Base-by-base conservation (phyloP, 2,113 vertebrate genomes). In the Eptesicus fuscus region DNA sequence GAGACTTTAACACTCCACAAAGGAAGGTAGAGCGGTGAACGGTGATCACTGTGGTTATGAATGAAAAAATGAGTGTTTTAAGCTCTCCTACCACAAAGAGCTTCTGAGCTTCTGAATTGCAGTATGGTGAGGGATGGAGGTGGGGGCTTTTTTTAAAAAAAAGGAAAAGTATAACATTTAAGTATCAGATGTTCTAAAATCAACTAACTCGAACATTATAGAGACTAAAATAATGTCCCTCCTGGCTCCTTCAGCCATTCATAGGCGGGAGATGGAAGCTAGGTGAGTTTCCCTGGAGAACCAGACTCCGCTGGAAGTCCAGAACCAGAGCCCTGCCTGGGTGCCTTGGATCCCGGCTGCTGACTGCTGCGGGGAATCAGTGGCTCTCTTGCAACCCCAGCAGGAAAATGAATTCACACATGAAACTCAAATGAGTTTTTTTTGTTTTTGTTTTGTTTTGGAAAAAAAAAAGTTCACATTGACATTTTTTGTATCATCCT, bases 381-480 rank as follows among this genome's bases (percentile, higher is more conserved):
- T 96, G 98, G 76, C 77, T 96, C 77, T 96, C 92, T 90, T 82
- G 76, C 96, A 97, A 93, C 30, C n/a, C 79, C 80, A 93, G 67
- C 95, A 83, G 71, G 83, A 89, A 96, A 91, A 95, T 94, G 93
- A 97, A 97, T 87, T 85, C 49, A 42, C 56, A 78, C 37, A 5
- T 91, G 95, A 92, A 96, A 90, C 56, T 93, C 37, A 96, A 95
- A 90, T 70, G 51, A 91, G 42, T 25, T 6, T 9, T 16, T 44
- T 73, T 42, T 73, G 23, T 17, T 65, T 65, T 49, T 49, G 13
- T 49, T 49, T 49, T 49, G 13, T 1, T 49, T 49, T 49, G 14
- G 47, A 49, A 49, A 49, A 49, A 49, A 49, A 49, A 2, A 49
- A 40, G 1, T 76, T 49, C 47, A 79, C 79, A 74, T 73, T 65